Base-by-base conservation (phyloP, 2,888 invertebrate genomes). In the Candidula unifasciata region DNA sequence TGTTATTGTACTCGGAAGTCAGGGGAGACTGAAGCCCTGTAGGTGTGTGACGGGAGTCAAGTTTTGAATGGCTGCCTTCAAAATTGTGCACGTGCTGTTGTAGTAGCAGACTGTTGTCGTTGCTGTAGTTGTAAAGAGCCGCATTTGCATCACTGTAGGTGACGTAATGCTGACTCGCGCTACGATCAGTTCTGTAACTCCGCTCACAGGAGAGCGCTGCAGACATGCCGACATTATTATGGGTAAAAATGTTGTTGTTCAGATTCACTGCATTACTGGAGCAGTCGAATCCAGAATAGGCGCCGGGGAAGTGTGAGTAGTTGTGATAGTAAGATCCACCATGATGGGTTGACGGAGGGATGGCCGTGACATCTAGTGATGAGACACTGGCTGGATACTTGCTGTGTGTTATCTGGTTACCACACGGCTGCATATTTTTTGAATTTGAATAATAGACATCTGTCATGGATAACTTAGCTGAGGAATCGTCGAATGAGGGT, bases 31-130 rank as follows among this genome's bases (percentile, higher is more conserved):
- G 80, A 8, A 30, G 3, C 35, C 30, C 71, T 57, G 80, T 35
- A 52, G 71, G 54, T 69, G 80, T 80, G 71, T 71, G 80, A 24
- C 80, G 33, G 37, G 71, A 71, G 52, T 71, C 80, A 80, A 71
- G 57, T 60, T 71, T 80, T 54, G 71, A 80, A 80, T 71, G 71
- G 80, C 80, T 60, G 80, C 69, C 71, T 33, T 80, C 71, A 30
- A 80, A 57, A 33, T 13, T 35, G 3, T 27, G 37, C 80, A 71
- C 80, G 80, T 80, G 80, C 80, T 80, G 71, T 54, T 71, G 80
- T 27, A 54, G 80, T 30, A n/a, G 35, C n/a, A 80, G 24, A 13
- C 30, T 21, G 37, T 66, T 80, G 80, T 68, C 30, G 27, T 18
- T 18, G 57, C 18, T 57, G 30, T 35, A 21, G 71, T n/a, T 54